phyloP scores from a whole-genome alignment of 2,113 vertebrate genomes.

The Datnioides undecimradiatus region DNA sequence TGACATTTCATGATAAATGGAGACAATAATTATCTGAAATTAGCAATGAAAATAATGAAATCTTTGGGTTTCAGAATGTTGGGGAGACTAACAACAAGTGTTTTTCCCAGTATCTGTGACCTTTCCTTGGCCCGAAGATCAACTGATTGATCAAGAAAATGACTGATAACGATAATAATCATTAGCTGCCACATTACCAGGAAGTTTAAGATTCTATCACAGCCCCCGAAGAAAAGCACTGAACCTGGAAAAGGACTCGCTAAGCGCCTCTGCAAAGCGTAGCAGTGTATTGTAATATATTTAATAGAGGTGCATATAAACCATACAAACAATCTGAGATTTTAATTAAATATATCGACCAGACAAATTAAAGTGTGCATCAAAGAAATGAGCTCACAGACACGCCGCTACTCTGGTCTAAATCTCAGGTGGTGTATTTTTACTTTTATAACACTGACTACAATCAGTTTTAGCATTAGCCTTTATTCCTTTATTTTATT shows the following conservation, averaged over 20 bases:
- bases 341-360: constrained; percentile 3
- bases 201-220: neutral
- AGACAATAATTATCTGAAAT: neutral
- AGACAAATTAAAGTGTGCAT: neutral
- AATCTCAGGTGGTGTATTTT: neutral
- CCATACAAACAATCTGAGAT: neutral
- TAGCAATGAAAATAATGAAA: neutral
- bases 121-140: neutral
- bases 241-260: neutral
- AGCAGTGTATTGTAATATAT: constrained; percentile 8
- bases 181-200: neutral
- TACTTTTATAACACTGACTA: neutral
- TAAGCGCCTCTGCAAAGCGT: constrained; percentile 12
- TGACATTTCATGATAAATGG: neutral
- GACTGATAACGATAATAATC: neutral
- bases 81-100: neutral
- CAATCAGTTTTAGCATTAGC: neutral
- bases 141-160: neutral
- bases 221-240: neutral
- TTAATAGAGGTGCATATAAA: constrained; percentile 10
- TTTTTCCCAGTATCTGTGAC: neutral
- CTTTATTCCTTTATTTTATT: neutral
- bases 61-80: constrained; percentile 7
- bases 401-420: neutral
- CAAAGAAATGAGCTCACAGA: neutral